phyloP scores from a whole-genome alignment of 2,797 vertebrate species.

The Sebastes taczanowskii region DNA sequence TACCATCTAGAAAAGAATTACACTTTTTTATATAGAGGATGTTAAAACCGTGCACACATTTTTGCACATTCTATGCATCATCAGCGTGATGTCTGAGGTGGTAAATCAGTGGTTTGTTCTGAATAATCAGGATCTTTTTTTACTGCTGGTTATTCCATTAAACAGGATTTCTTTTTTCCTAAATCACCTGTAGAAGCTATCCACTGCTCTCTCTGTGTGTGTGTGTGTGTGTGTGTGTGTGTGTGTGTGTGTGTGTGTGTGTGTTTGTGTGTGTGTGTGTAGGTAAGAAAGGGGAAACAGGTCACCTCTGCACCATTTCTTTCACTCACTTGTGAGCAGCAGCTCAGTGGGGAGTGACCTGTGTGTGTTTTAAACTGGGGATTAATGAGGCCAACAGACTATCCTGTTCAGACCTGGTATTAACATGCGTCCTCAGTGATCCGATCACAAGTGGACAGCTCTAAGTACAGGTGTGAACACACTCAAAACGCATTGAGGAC shows the following conservation, averaged over 20 bases:
- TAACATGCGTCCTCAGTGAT: neutral
- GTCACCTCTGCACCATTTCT: neutral
- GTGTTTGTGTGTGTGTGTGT: constrained; percentile 4
- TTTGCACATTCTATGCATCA: neutral
- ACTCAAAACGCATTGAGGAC: too few species aligned
- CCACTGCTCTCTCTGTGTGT: neutral
- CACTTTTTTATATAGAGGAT: neutral
- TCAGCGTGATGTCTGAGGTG: neutral
- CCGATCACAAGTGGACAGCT: neutral
- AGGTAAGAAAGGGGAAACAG: neutral
- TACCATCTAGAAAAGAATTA: neutral
- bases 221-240: constrained; percentile 5
- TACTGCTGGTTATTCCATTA: constrained; percentile 22
- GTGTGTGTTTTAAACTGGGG: neutral
- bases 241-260: neutral
- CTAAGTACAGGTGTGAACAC: neutral
- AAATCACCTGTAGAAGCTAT: constrained; percentile 4
- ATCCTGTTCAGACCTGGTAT: too few species aligned
- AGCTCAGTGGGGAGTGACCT: neutral
- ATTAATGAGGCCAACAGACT: constrained; percentile 12
- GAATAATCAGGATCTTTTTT: neutral
- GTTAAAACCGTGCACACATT: neutral
- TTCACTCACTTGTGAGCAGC: neutral
- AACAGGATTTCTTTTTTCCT: constrained; percentile 11
- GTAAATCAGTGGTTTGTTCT: neutral